These are phyloP conservation scores for Psittacula cyanocephala DNA, from an alignment of 2,113 vertebrate genomes.

Conservation along the genomic window DNA sequence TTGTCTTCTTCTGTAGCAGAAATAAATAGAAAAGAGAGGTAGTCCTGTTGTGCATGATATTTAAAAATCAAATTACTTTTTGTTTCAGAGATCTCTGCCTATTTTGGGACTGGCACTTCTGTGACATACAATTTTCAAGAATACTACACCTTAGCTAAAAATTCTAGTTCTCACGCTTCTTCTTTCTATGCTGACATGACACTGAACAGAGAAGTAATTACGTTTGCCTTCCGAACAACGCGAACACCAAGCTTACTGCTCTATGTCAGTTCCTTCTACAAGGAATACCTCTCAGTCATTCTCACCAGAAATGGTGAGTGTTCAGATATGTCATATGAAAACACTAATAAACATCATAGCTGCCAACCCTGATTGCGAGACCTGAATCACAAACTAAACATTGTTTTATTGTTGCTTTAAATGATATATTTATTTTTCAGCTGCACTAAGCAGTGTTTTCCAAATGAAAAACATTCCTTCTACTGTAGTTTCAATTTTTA, in stretches of 20 bases:
- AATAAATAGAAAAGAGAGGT: not conserved
- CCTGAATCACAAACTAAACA: not conserved
- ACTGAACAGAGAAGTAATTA: slow-evolving; percentile 79
- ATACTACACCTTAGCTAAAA: slow-evolving; percentile 81
- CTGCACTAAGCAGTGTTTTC: not conserved
- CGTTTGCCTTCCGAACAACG: slow-evolving; percentile 85
- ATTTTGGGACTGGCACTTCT: slow-evolving; percentile 83
- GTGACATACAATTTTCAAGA: slow-evolving; percentile 88
- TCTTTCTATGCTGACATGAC: slow-evolving; percentile 86
- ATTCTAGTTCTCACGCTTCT: slow-evolving; percentile 81
- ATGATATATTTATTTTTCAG: not conserved
- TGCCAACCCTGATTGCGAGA: not conserved
- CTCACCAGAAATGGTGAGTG: slow-evolving; percentile 88
- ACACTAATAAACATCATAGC: not conserved
- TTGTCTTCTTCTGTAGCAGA: not conserved
- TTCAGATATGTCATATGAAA: not conserved
- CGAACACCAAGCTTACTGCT: slow-evolving; percentile 84
- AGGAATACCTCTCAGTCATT: slow-evolving; percentile 85
- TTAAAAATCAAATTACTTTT: not conserved
- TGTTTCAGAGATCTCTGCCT: slow-evolving; percentile 87
- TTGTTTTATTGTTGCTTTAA: not conserved
- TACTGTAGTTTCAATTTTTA: not conserved
- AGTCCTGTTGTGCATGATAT: not conserved
- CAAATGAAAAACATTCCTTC: not conserved
- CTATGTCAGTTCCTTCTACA: slow-evolving; percentile 83